Percentiles rank a stretch among this genome's conserved stretches.
Conservation (phyloP, 2,113 vertebrate genomes). For the Stomatorhinus ivindoensis region DNA sequence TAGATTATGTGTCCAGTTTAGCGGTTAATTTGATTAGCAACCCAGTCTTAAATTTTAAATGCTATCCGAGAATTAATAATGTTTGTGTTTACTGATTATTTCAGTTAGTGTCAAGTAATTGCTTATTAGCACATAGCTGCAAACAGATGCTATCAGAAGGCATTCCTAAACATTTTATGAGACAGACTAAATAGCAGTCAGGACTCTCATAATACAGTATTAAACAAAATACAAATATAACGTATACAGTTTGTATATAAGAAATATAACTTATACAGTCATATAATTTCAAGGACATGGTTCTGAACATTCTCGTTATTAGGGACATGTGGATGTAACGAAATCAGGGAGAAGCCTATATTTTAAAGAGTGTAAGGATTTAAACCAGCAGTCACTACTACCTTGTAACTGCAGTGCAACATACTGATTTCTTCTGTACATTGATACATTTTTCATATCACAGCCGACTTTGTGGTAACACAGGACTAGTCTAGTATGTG, state of each 20-base stretch:
- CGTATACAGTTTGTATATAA: neutral
- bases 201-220: neutral
- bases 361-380: neutral
- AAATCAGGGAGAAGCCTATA: neutral
- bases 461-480: neutral
- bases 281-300: neutral
- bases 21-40: neutral
- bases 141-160: neutral
- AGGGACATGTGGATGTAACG: neutral
- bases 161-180: neutral
- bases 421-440: neutral
- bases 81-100: neutral
- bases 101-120: neutral
- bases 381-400: neutral
- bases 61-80: neutral
- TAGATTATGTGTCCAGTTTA: neutral
- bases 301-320: neutral
- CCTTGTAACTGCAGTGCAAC: neutral
- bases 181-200: neutral
- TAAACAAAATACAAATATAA: slow-evolving; percentile 1
- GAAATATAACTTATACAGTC: neutral
- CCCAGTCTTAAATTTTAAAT: neutral
- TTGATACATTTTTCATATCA: neutral
- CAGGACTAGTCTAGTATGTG: neutral
- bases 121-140: neutral